Conservation (phyloP, 2,888 invertebrate species). For the Notodonta dromedarius region DNA sequence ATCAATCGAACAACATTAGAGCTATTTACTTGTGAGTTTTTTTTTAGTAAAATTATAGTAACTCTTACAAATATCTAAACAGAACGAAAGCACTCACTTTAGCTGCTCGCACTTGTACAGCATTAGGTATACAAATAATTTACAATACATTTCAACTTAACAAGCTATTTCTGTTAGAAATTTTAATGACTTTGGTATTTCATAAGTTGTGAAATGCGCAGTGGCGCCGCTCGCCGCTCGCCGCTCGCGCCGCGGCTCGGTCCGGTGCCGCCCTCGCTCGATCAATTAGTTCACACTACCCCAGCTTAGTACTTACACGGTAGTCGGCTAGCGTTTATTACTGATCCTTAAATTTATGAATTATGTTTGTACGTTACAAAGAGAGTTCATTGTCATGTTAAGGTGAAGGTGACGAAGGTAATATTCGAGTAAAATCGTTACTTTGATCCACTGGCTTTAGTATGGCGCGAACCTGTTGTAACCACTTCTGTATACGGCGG, state of each 20-base stretch:
- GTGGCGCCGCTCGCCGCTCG: constrained; percentile 13
- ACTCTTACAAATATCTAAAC: constrained; percentile 65
- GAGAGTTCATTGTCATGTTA: constrained; percentile 84
- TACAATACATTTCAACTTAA: constrained; percentile 72
- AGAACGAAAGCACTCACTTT: constrained; percentile 68
- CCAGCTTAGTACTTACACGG: constrained; percentile 68
- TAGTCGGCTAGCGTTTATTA: constrained; percentile 76
- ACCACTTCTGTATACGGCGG: constrained; percentile 96
- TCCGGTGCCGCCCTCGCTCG: constrained; percentile 29
- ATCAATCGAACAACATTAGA: constrained; percentile 44
- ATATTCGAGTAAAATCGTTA: constrained; percentile 77
- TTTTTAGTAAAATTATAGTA: constrained; percentile 59
- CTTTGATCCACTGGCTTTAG: constrained; percentile 82
- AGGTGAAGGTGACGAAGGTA: constrained; percentile 72
- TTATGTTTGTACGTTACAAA: constrained; percentile 82
- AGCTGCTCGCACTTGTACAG: constrained; percentile 83
- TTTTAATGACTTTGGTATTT: constrained; percentile 82
- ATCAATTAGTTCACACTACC: constrained; percentile 49
- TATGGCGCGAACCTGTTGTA: constrained; percentile 98
- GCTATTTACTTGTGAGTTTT: constrained; percentile 45
- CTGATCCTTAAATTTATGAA: constrained; percentile 73
- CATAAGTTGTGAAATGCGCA: constrained; percentile 53
- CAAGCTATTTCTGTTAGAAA: constrained; percentile 77
- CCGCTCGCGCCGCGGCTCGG: constrained; percentile 30
- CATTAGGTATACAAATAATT: constrained; percentile 73